Base-by-base conservation (phyloP, 1,140 invertebrate genomes). In the Polypedilum vanderplanki region DNA sequence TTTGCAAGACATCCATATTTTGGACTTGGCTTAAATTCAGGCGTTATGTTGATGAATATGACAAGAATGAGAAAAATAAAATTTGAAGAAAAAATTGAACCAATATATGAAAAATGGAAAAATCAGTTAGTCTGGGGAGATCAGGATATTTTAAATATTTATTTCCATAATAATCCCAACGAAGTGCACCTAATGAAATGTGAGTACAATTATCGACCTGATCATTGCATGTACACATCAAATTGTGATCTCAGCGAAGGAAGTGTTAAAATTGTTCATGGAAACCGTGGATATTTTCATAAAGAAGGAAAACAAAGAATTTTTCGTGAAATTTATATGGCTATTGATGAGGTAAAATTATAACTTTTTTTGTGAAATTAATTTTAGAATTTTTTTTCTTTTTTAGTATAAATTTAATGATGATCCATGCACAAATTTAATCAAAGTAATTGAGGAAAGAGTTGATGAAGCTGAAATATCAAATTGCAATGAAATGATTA, bases 21-120 rank as follows among this genome's bases (percentile, higher is more conserved):
- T 88, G 93, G 93, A 77, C 89, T 94, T 89, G 96, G 96, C 77
- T 88, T 98, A 0, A 98, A 98, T 84, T 97, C 95, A 64, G 96
- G 96, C 73, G 95, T 98, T 0, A 98, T 98, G 95, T 82, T 98
- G 24, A 98, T 98, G 96, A 97, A 98, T 84, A 85, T 98, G 22
- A 97, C 95, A 0, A 87, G 93, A 79, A 93, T 98, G 91, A 85
- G 95, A 78, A 80, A 87, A 73, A 94, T 96, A 79, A 86, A 89
- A 46, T 98, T 95, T 95, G 88, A 89, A 57, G 86, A 90, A 76
- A 91, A 94, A 82, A 87, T 98, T 3, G 86, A 90, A 74, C 90
- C 92, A 10, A 92, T 96, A 78, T 93, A 94, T 82, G 88, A 92
- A 77, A 89, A 93, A 80, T 98, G 94, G 83, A 91, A 90, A 78